Evolutionary conservation across 2,113 vertebrate species (phyloP), one percentile per base, ranked within the genome.

Genomic region (Xenopus laevis): DNA sequence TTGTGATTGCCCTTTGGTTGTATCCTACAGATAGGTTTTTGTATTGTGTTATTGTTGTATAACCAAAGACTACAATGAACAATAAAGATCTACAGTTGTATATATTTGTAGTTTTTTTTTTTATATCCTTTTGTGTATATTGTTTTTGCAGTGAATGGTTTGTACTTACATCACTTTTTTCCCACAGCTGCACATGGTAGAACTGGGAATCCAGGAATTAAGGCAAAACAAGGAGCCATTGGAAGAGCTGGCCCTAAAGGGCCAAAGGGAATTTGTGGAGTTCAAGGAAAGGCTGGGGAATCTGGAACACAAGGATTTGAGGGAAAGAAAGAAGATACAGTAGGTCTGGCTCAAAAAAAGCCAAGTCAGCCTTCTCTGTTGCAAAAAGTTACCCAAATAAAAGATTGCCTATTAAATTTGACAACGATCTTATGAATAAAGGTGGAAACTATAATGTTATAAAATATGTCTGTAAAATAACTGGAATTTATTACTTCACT

Each of bases 311-410:
- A 95, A 74, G 96, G 97, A 8, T 91, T 92, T 21, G 74, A 81
- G 20, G 96, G 97, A 30, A 92, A 86, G 60, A 71, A 44, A 6
- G 97, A 96, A 0, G 87, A 91, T 3, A 68, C 80, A 98, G 97
- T 79, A 90, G 86, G 78, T 99, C 96, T 18, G 82, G 85, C 0
- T 82, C 79, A 46, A 83, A 74, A 18, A 82, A 62, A 4, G 92
- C 94, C 71, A 93, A 85, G 27, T 97, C 95, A 0, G 97, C 96
- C 59, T 99, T 98, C 84, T 98, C 97, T 0, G 97, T 97, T 71
- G 96, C 96, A 27, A 94, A 94, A 84, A 98, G 95, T 83, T 99
- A 97, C 86, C 97, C 96, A 0, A 85, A 93, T 69, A 96, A 98
- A 53, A 88, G 94, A n/a, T 81, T 91, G 77, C 96, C 97, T 77